phyloP scores from a whole-genome alignment of 2,797 vertebrate genomes.

The Dipus sagitta region DNA sequence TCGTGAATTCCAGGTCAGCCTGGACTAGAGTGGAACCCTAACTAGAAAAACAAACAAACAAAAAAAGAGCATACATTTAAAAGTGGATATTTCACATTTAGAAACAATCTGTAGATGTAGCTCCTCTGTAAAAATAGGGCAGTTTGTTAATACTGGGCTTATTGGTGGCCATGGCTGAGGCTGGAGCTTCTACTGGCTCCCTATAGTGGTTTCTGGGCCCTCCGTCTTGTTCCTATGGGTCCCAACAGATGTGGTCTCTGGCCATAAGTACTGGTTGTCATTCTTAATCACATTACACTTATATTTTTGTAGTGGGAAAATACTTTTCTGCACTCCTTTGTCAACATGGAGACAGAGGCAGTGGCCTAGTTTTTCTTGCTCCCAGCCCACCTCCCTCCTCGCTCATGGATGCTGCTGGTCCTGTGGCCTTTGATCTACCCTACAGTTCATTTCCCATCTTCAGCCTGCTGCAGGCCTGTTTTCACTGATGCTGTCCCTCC shows the following conservation, averaged over 20 bases:
- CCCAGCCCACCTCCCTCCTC: not conserved
- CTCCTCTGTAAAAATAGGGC: slow-evolving; percentile 45
- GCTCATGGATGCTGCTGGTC: not conserved
- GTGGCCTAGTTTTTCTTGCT: not conserved
- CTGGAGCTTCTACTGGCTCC: not conserved
- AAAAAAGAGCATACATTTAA: slow-evolving; percentile 40
- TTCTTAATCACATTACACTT: not conserved
- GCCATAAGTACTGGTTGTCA: not conserved
- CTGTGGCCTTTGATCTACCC: not conserved
- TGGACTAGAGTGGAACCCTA: no score
- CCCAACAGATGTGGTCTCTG: not conserved
- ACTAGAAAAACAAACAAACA: no score
- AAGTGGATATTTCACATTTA: slow-evolving; percentile 29
- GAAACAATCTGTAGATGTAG: not conserved
- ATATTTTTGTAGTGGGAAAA: not conserved
- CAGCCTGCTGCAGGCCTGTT: not conserved
- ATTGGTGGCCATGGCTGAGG: not conserved
- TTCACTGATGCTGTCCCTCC: not conserved
- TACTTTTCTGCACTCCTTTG: not conserved
- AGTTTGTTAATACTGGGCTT: not conserved
- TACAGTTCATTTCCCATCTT: not conserved
- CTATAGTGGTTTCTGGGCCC: not conserved
- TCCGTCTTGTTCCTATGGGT: not conserved
- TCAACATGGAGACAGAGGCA: not conserved
- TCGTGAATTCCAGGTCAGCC: no score